Evolutionary conservation across 2,888 invertebrate genomes (phyloP).

Genomic region (Acheta domesticus): DNA sequence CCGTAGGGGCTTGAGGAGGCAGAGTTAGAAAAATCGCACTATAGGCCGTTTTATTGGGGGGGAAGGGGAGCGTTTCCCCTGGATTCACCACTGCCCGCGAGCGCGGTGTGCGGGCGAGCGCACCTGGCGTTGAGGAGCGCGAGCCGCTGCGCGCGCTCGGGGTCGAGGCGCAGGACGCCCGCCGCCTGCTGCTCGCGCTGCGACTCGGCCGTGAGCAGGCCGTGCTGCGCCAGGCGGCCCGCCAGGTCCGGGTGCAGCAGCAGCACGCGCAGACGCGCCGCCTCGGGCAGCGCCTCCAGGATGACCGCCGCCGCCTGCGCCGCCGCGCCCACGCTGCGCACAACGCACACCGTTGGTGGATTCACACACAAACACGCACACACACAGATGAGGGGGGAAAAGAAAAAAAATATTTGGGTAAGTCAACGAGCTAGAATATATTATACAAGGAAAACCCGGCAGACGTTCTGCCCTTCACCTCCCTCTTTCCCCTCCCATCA

Average conservation of each 20-base stretch:
- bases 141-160: conserved; percentile 53
- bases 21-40: too few relatives aligned
- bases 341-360: conserved; percentile 49
- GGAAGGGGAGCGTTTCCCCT: too few relatives aligned
- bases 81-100: too few relatives aligned
- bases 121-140: conserved; percentile 50
- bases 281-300: conserved; percentile 52
- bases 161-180: conserved; percentile 54
- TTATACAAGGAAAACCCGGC: too few relatives aligned
- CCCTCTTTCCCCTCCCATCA: too few relatives aligned
- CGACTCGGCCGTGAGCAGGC: conserved; percentile 58
- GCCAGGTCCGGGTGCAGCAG: conserved; percentile 64
- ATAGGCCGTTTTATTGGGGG: too few relatives aligned
- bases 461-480: too few relatives aligned
- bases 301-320: conserved; percentile 54
- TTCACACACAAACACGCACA: too few relatives aligned
- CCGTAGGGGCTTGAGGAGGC: too few relatives aligned
- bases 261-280: conserved; percentile 46
- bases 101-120: too few relatives aligned
- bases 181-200: conserved; percentile 56
- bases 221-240: conserved; percentile 51
- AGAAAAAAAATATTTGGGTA: too few relatives aligned
- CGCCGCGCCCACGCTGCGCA: conserved; percentile 5
- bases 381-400: conserved; percentile 21
- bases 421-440: too few relatives aligned